phyloP scores from a whole-genome alignment of 1,140 invertebrate genomes.

The Polypedilum pembai region DNA sequence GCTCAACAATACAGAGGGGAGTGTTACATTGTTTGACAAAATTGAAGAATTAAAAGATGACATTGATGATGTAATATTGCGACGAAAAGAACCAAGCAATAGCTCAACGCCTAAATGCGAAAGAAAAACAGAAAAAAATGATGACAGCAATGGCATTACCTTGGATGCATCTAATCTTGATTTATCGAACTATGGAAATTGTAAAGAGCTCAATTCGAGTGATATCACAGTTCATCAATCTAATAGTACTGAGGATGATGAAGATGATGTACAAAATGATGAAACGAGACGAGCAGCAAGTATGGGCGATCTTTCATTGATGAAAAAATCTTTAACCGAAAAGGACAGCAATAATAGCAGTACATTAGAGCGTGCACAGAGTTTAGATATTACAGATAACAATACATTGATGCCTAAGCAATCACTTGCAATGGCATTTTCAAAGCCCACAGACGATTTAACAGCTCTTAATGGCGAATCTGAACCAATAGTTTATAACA shows the following conservation, averaged over 20 bases:
- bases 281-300: constrained; percentile 70
- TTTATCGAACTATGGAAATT: constrained; percentile 8
- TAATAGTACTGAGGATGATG: constrained; percentile 48
- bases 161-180: constrained; percentile 29
- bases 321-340: constrained; percentile 39
- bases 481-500: neutral
- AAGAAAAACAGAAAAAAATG: constrained; percentile 27
- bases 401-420: neutral
- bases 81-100: constrained; percentile 32
- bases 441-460: constrained; percentile 9
- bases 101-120: constrained; percentile 35
- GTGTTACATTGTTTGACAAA: constrained; percentile 21
- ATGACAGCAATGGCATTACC: neutral
- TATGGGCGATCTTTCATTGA: constrained; percentile 63
- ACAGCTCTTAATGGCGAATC: neutral
- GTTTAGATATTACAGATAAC: constrained; percentile 67
- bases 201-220: constrained; percentile 61
- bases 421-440: constrained; percentile 1
- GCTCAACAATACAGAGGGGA: constrained; percentile 30
- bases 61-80: constrained; percentile 34
- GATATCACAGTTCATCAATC: constrained; percentile 68
- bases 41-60: constrained; percentile 29
- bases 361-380: constrained; percentile 70
- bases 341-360: constrained; percentile 35
- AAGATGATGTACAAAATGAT: constrained; percentile 51